Evolutionary conservation across 2,888 invertebrate genomes (phyloP).

Genomic region (Thymelicus acteon): DNA sequence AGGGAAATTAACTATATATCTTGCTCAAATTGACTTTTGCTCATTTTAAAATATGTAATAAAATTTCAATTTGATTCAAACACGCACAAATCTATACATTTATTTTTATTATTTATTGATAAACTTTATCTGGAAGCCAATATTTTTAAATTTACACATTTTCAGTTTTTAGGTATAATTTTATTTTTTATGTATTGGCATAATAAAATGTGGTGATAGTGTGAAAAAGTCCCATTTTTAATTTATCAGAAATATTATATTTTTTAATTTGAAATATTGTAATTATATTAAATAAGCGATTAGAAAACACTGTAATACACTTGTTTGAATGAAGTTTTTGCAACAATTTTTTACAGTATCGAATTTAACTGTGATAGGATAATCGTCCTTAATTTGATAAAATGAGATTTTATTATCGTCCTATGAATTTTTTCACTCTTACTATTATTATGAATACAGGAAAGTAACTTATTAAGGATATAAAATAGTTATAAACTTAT

Average conservation of each 20-base stretch:
- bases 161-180: background rate
- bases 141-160: background rate
- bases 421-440: background rate
- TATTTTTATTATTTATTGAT: background rate
- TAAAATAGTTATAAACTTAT: background rate
- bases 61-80: constrained; percentile 21
- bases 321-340: background rate
- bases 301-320: background rate
- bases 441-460: constrained; percentile 15
- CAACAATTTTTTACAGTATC: constrained; percentile 45
- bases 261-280: constrained; percentile 15
- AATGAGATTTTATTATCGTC: constrained; percentile 6
- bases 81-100: constrained; percentile 13
- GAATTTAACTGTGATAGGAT: constrained; percentile 71
- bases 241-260: background rate
- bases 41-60: constrained; percentile 50
- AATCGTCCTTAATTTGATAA: constrained; percentile 23
- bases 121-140: background rate
- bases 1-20: constrained; percentile 39
- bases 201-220: background rate
- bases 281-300: background rate
- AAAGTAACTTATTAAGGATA: constrained; percentile 7
- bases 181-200: background rate
- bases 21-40: constrained; percentile 55
- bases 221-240: background rate